These are phyloP conservation scores for Eunapius fragilis DNA, from an alignment of 37 sponge, comb jelly and placozoan genomes.

Conservation along the genomic window DNA sequence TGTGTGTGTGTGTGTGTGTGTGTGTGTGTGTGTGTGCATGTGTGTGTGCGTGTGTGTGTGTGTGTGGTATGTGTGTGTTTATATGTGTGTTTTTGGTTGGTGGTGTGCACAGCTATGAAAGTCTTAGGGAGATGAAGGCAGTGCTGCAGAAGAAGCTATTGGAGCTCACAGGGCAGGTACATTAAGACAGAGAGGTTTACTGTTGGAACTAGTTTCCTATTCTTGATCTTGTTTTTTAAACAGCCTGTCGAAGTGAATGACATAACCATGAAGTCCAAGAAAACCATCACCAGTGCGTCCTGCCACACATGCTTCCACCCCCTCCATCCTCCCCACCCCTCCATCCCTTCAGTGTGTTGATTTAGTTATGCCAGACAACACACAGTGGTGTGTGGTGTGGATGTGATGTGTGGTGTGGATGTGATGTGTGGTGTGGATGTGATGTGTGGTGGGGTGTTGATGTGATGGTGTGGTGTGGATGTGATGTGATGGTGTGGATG, in stretches of 20 bases:
- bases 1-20: background rate
- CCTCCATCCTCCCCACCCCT: no score
- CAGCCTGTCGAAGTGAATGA: background rate
- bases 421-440: no score
- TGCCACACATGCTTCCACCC: no score
- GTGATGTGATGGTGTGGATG: no score
- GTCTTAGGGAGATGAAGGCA: slow-evolving; percentile 23
- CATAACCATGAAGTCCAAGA: background rate
- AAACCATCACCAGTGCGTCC: background rate
- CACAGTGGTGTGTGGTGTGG: no score
- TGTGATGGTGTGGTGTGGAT: no score
- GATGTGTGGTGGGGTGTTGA: no score
- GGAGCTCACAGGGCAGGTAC: slow-evolving; percentile 52
- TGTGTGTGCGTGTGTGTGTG: background rate
- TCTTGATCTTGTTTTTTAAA: no score
- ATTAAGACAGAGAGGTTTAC: no score
- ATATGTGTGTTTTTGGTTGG: slow-evolving; percentile 4
- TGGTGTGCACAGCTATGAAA: slow-evolving; percentile 42
- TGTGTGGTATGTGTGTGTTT: background rate
- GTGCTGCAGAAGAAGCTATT: slow-evolving; percentile 40
- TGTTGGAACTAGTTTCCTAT: no score
- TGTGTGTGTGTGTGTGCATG: background rate
- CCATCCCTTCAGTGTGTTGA: background rate
- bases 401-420: no score
- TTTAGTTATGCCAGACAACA: no score